Percentiles rank a stretch among this genome's conserved stretches.
These are phyloP conservation scores for Sinocyclocheilus maitianheensis DNA, from an alignment of 2,113 vertebrate species.

Conservation along the genomic window DNA sequence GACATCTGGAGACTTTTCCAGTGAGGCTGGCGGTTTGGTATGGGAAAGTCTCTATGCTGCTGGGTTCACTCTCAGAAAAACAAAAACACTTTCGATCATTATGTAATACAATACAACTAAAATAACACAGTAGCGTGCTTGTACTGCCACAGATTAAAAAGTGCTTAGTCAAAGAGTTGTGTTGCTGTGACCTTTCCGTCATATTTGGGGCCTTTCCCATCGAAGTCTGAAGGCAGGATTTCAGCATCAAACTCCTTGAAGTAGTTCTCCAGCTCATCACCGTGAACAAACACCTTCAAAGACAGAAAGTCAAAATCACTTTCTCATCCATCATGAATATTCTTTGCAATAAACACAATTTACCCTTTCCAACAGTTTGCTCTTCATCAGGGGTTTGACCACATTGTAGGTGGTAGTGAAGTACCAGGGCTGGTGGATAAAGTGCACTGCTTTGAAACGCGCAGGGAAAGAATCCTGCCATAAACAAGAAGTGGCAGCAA, in stretches of 20 bases:
- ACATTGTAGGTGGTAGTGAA: slow-evolving; percentile 98
- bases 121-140: neutral
- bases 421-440: slow-evolving; percentile 98
- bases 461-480: slow-evolving; percentile 94
- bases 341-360: slow-evolving; percentile 58
- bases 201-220: slow-evolving; percentile 86
- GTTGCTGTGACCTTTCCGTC: slow-evolving; percentile 84
- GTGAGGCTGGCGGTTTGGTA: neutral
- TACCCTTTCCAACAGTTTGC: slow-evolving; percentile 94
- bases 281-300: slow-evolving; percentile 90
- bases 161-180: slow-evolving; percentile 85
- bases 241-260: slow-evolving; percentile 90
- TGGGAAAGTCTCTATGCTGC: neutral
- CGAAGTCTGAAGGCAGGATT: slow-evolving; percentile 91
- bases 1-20: neutral
- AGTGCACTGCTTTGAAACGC: slow-evolving; percentile 94
- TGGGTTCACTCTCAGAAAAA: slow-evolving; percentile 9
- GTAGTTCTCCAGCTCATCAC: slow-evolving; percentile 90
- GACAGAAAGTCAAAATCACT: neutral
- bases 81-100: neutral
- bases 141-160: slow-evolving; percentile 47
- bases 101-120: slow-evolving; percentile 45
- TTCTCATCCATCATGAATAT: neutral
- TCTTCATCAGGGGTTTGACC: slow-evolving; percentile 95
- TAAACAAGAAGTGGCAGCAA: neutral